These are phyloP conservation scores for Drosophila algonquin DNA, from an alignment of 2,888 invertebrate species.

Conservation along the genomic window DNA sequence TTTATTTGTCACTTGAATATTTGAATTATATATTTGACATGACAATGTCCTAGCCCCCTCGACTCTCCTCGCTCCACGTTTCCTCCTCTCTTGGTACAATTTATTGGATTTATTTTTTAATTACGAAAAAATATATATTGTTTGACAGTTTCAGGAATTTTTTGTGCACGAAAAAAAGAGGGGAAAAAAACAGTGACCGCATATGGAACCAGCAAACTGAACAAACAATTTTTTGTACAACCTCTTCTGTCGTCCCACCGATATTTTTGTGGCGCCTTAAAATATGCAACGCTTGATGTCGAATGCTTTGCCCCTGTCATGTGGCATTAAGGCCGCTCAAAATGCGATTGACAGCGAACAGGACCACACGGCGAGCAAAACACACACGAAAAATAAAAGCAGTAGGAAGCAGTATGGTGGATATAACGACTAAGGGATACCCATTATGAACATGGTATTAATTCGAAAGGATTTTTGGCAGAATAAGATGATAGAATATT, in stretches of 20 bases:
- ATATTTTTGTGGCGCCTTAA: constrained; percentile 47
- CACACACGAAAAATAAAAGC: constrained; percentile 21
- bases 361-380: constrained; percentile 29
- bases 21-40: background rate
- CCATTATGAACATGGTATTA: background rate
- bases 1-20: constrained; percentile 24
- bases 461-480: background rate
- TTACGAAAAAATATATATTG: constrained; percentile 15
- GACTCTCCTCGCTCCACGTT: too few relatives aligned
- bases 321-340: constrained; percentile 67
- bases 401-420: background rate
- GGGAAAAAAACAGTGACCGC: background rate
- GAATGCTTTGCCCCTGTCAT: constrained; percentile 53
- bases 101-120: constrained; percentile 2
- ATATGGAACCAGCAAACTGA: background rate
- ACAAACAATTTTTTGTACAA: background rate
- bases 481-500: too few relatives aligned
- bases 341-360: constrained; percentile 67
- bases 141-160: constrained; percentile 17
- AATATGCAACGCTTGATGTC: constrained; percentile 65
- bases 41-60: background rate
- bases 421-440: constrained; percentile 1
- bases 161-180: background rate
- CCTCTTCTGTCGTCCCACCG: constrained; percentile 4
- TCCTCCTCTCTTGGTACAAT: background rate